Conservation (phyloP, 2,797 vertebrate species). For the Rhinella marina region DNA sequence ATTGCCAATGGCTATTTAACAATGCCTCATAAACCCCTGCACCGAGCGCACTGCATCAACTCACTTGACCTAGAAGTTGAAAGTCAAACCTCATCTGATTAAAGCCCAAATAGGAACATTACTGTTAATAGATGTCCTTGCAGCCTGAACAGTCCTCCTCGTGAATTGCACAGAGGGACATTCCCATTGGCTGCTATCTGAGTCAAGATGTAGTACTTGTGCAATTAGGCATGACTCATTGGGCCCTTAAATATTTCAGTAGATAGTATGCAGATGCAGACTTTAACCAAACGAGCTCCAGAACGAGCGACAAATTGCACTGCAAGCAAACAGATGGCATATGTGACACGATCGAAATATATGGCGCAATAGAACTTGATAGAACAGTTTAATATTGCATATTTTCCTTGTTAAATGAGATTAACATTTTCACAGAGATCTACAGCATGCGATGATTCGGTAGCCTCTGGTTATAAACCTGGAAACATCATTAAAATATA, state of each 20-base stretch:
- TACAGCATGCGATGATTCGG: not conserved
- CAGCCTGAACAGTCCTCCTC: slow-evolving; percentile 62
- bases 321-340: slow-evolving; percentile 8
- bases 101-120: slow-evolving; percentile 61
- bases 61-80: slow-evolving; percentile 70
- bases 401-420: slow-evolving; percentile 38
- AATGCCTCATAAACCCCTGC: slow-evolving; percentile 41
- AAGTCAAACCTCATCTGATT: slow-evolving; percentile 64
- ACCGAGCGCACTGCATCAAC: slow-evolving; percentile 67
- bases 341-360: slow-evolving; percentile 37
- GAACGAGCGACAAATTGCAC: slow-evolving; percentile 28
- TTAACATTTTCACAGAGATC: slow-evolving; percentile 37
- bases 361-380: slow-evolving; percentile 35
- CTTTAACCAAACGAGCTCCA: slow-evolving; percentile 65
- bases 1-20: slow-evolving; percentile 45
- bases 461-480: slow-evolving; percentile 29
- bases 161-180: slow-evolving; percentile 52
- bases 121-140: slow-evolving; percentile 63
- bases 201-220: slow-evolving; percentile 65
- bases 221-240: slow-evolving; percentile 70
- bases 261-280: slow-evolving; percentile 69
- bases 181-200: slow-evolving; percentile 60
- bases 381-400: slow-evolving; percentile 34
- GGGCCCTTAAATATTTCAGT: slow-evolving; percentile 68
- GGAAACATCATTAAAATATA: slow-evolving; percentile 33